phyloP scores from a whole-genome alignment of 2,797 vertebrate genomes.

The Podarcis lilfordi region DNA sequence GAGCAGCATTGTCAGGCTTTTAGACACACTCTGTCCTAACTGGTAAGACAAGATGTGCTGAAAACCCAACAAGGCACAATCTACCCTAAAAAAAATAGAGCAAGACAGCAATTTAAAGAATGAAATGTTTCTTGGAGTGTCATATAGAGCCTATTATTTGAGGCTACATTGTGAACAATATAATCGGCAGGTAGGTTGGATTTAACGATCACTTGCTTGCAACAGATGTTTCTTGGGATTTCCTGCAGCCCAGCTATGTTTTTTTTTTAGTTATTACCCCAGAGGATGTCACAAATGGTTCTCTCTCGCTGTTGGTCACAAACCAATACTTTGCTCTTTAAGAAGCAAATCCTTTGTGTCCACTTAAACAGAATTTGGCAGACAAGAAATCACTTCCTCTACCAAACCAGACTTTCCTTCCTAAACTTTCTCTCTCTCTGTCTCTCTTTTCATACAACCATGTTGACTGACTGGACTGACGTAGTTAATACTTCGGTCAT shows the following conservation, averaged over 20 bases:
- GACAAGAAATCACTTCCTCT: slow-evolving; percentile 63
- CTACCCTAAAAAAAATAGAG: neutral
- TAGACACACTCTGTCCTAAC: neutral
- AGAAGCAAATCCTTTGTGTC: slow-evolving; percentile 53
- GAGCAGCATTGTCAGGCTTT: neutral
- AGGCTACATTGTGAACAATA: slow-evolving; percentile 18
- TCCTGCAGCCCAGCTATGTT: neutral
- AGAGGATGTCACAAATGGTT: slow-evolving; percentile 27
- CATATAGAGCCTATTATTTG: neutral
- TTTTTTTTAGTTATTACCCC: slow-evolving; percentile 13
- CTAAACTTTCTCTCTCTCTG: slow-evolving; percentile 58
- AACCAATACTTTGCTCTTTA: slow-evolving; percentile 46
- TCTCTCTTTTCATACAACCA: slow-evolving; percentile 38
- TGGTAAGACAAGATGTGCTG: neutral
- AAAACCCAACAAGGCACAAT: neutral
- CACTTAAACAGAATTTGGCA: neutral
- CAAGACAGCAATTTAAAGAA: slow-evolving; percentile 8
- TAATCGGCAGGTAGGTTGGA: neutral
- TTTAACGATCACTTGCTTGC: neutral
- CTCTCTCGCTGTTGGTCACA: slow-evolving; percentile 37
- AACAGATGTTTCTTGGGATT: neutral
- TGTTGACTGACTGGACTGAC: slow-evolving; percentile 51
- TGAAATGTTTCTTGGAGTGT: slow-evolving; percentile 1
- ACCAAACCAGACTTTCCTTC: slow-evolving; percentile 65
- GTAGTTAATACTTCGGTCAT: slow-evolving; percentile 38